A percentile compares a stretch with the other conserved stretches of the same genome.
phyloP scores from a whole-genome alignment of 1,140 invertebrate genomes.

The Drosophila obscura region DNA sequence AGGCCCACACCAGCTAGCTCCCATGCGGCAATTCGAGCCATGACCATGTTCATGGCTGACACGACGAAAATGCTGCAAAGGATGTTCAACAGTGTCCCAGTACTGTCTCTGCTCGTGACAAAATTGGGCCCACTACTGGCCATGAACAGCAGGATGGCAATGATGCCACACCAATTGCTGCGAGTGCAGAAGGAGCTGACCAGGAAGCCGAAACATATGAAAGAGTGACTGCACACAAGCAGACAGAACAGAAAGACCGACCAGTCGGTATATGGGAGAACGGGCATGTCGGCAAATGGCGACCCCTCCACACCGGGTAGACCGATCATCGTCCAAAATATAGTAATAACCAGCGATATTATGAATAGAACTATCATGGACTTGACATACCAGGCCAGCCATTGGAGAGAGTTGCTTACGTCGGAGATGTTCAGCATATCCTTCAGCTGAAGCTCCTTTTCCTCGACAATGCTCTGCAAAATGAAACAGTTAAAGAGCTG shows the following conservation, averaged over 20 bases:
- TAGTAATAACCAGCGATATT: slow-evolving; percentile 85
- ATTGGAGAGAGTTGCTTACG: slow-evolving; percentile 90
- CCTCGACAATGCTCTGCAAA: slow-evolving; percentile 84
- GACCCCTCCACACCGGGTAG: too few relatives aligned
- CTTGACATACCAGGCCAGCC: slow-evolving; percentile 91
- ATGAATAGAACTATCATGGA: slow-evolving; percentile 88
- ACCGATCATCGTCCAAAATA: slow-evolving; percentile 44
- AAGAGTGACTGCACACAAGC: slow-evolving; percentile 67
- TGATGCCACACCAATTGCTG: not conserved
- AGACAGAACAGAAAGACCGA: slow-evolving; percentile 27
- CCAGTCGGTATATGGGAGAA: not conserved
- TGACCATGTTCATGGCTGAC: slow-evolving; percentile 4
- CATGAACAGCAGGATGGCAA: not conserved
- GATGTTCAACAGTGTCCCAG: slow-evolving; percentile 43
- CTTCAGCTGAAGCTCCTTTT: slow-evolving; percentile 87
- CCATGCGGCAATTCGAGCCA: not conserved
- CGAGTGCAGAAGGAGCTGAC: slow-evolving; percentile 86
- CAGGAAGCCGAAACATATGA: slow-evolving; percentile 85
- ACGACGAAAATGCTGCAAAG: not conserved
- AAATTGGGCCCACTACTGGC: not conserved
- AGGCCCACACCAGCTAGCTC: not conserved
- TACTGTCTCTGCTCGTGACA: slow-evolving; percentile 52
- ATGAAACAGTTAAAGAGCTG: not conserved
- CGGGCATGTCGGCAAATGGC: not conserved
- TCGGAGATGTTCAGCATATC: slow-evolving; percentile 95